Conservation (phyloP, 2,888 invertebrate genomes). For the Ametastegia equiseti region DNA sequence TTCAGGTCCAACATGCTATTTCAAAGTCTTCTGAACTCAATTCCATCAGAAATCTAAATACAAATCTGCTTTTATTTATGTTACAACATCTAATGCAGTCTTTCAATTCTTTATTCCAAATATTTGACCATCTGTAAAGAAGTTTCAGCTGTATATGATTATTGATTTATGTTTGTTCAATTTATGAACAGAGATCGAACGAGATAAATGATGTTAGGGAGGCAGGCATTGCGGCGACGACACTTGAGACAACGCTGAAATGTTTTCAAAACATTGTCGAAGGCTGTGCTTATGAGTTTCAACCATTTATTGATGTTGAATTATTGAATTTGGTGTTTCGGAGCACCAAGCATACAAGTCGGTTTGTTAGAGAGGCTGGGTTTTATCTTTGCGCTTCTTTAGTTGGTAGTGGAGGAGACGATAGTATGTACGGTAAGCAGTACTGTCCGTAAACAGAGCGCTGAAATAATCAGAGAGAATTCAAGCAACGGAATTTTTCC, state of each 20-base stretch:
- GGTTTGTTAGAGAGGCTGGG: constrained; percentile 78
- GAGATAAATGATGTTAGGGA: constrained; percentile 72
- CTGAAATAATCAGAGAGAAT: not conserved
- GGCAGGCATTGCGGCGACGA: constrained; percentile 77
- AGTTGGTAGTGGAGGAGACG: constrained; percentile 71
- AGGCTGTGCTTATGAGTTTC: constrained; percentile 75
- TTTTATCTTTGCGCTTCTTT: constrained; percentile 76
- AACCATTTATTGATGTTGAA: constrained; percentile 71
- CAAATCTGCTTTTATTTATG: too few species aligned
- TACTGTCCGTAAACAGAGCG: not conserved
- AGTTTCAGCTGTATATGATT: too few species aligned
- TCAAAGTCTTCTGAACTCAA: not conserved
- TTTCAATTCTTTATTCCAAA: too few species aligned
- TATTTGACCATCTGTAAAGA: too few species aligned
- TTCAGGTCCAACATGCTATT: too few species aligned
- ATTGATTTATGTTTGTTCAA: too few species aligned
- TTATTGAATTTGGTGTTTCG: constrained; percentile 76
- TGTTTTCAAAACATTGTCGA: constrained; percentile 76
- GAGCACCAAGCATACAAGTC: constrained; percentile 76
- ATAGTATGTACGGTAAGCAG: constrained; percentile 43
- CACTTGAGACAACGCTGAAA: constrained; percentile 78
- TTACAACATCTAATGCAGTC: too few species aligned
- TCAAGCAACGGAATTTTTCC: constrained; percentile 48
- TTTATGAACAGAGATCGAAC: constrained; percentile 12
- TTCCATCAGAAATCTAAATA: not conserved